Evolutionary conservation across 1,140 invertebrate species (phyloP), one percentile per base, ranked within the genome.

Genomic region (Lordiphosa clarofinis): DNA sequence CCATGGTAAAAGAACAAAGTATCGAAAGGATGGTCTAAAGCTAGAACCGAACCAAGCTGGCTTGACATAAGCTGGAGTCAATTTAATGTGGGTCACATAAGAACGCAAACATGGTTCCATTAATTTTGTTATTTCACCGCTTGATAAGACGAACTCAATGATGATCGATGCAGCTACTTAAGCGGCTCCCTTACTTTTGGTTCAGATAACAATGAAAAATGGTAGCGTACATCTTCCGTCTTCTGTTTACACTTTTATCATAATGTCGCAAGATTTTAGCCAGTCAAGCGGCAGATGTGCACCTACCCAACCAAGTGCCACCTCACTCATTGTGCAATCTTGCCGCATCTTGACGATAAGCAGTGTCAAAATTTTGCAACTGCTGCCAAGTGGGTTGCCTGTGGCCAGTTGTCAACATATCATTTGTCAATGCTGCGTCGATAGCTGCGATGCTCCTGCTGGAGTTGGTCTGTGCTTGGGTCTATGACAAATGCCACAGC

Each of bases 331-430:
- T 36, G 28, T 13, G 4, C 21, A 44, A 40, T 55, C 43, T 55
- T 54, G 49, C n/a, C 61, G 50, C 50, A 37, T 37, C 36, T 52
- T 21, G 60, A 36, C 75, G 75, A 81, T 81, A 81, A 76, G 67
- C 64, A 73, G 74, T 84, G 78, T 84, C 78, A 81, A 81, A 76
- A 82, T 84, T 81, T 72, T 73, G 76, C 76, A 82, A 84, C 68
- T 62, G 69, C 63, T 35, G 64, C 48, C 42, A 63, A 15, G 15
- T 15, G n/a, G 15, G 21, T 21, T 21, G 21, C 21, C 21, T 21
- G 58, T 44, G 63, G 64, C 33, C 43, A 24, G 76, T 75, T 82
- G 78, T 82, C 78, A 82, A 82, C 78, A 82, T 78, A 82, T 82
- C 78, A 82, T 82, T 82, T 78, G 73, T 82, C 78, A 82, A 67